Evolutionary conservation across 2,888 invertebrate genomes (phyloP).

Genomic region (Pseudococcus viburni): DNA sequence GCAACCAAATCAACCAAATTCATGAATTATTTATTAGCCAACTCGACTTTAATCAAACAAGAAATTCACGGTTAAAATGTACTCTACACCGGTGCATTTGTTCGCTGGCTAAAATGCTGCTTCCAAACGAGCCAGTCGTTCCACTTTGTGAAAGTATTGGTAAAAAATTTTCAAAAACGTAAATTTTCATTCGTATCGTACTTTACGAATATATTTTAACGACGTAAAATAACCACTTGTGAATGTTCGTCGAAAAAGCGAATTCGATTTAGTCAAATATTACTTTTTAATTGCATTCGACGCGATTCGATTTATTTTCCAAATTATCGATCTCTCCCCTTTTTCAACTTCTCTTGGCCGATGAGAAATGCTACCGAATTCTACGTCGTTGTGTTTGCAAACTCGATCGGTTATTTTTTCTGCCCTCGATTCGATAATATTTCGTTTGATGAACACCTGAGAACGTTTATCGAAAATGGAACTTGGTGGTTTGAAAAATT

Average conservation of each 20-base stretch:
- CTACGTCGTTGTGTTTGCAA: background rate
- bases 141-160: background rate
- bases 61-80: constrained; percentile 50
- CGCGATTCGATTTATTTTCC: constrained; percentile 32
- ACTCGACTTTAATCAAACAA: constrained; percentile 50
- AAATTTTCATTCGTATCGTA: constrained; percentile 5
- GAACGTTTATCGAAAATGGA: constrained; percentile 35
- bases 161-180: background rate
- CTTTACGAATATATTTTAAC: background rate
- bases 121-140: background rate
- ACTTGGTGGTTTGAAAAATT: constrained; percentile 2
- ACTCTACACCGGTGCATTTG: constrained; percentile 1
- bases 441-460: constrained; percentile 31
- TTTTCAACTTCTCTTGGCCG: background rate
- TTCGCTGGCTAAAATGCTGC: background rate
- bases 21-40: constrained; percentile 46
- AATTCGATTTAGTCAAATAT: constrained; percentile 17
- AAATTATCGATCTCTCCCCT: background rate
- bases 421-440: background rate
- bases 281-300: constrained; percentile 33
- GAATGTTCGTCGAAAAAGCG: background rate
- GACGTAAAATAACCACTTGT: background rate
- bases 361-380: background rate
- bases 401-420: background rate
- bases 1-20: constrained; percentile 2